Percentiles rank a stretch among this genome's conserved stretches.
Conservation (phyloP, 2,888 invertebrate species). For the Lamellibrachia satsuma region DNA sequence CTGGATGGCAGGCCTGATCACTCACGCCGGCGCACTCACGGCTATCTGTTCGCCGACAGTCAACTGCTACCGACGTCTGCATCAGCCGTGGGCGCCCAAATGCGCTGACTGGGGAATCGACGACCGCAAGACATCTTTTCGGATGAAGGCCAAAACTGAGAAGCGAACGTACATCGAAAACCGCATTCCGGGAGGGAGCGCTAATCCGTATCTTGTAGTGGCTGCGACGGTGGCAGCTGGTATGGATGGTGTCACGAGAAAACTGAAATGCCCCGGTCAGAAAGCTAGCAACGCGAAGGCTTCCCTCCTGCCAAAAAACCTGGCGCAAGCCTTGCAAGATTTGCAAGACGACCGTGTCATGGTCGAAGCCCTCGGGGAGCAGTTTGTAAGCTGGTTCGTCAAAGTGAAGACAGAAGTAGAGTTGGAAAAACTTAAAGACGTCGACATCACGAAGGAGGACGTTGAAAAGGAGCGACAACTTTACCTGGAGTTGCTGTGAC, state of each 20-base stretch:
- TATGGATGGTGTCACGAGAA: slow-evolving; percentile 38
- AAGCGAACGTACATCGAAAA: slow-evolving; percentile 33
- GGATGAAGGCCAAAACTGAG: slow-evolving; percentile 27
- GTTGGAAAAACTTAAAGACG: slow-evolving; percentile 26
- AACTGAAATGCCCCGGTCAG: slow-evolving; percentile 27
- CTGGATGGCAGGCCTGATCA: slow-evolving; percentile 35
- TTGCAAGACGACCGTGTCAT: slow-evolving; percentile 32
- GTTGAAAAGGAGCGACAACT: slow-evolving; percentile 20
- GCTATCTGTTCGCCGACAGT: slow-evolving; percentile 33
- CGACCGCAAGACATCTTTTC: slow-evolving; percentile 24
- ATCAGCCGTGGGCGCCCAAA: slow-evolving; percentile 23
- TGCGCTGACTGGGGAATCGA: slow-evolving; percentile 32
- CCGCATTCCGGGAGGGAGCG: slow-evolving; percentile 32
- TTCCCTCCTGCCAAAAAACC: slow-evolving; percentile 27
- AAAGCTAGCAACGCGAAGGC: background rate
- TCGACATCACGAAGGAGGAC: background rate
- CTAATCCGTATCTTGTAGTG: slow-evolving; percentile 36
- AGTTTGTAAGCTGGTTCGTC: slow-evolving; percentile 36
- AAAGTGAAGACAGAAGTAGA: slow-evolving; percentile 32
- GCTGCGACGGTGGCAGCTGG: slow-evolving; percentile 38
- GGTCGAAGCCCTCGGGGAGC: slow-evolving; percentile 31
- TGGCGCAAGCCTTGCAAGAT: slow-evolving; percentile 33
- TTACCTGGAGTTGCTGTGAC: slow-evolving; percentile 23
- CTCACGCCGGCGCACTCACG: slow-evolving; percentile 33
- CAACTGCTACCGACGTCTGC: slow-evolving; percentile 14